Evolutionary conservation across 2,888 invertebrate genomes (phyloP).

Genomic region (Trichopoda pennipes): DNA sequence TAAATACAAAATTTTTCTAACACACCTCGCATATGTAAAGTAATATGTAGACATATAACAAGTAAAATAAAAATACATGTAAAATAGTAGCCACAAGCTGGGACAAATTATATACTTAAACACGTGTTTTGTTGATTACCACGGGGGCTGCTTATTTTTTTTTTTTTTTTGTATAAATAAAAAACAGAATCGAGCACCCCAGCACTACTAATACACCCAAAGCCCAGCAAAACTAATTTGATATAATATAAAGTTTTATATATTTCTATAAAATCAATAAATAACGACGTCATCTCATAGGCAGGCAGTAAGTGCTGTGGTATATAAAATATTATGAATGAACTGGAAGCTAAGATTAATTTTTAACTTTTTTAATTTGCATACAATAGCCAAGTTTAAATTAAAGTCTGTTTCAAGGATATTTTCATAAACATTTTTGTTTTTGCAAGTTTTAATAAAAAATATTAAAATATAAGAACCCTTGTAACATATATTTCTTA

Average conservation of each 20-base stretch:
- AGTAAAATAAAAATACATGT: not conserved
- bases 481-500: too few species aligned
- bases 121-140: constrained; percentile 22
- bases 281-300: constrained; percentile 67
- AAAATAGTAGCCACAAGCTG: not conserved
- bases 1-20: too few species aligned
- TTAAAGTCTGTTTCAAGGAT: too few species aligned
- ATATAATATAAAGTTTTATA: constrained; percentile 16
- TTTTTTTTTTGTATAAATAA: not conserved
- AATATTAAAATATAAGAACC: too few species aligned
- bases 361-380: too few species aligned
- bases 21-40: not conserved
- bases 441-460: too few species aligned
- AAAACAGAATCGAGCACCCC: not conserved
- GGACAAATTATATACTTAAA: constrained; percentile 25
- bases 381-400: too few species aligned
- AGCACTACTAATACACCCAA: not conserved
- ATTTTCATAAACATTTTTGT: too few species aligned
- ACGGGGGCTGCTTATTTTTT: constrained; percentile 38
- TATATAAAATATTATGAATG: not conserved
- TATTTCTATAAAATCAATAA: constrained; percentile 67
- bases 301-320: too few species aligned
- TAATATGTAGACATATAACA: constrained; percentile 13
- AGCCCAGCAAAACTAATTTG: not conserved
- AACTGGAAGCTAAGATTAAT: not conserved